Percentiles rank a stretch among this genome's conserved stretches.
phyloP scores from a whole-genome alignment of 1,140 invertebrate genomes.

The Rhizoglyphus robini region DNA sequence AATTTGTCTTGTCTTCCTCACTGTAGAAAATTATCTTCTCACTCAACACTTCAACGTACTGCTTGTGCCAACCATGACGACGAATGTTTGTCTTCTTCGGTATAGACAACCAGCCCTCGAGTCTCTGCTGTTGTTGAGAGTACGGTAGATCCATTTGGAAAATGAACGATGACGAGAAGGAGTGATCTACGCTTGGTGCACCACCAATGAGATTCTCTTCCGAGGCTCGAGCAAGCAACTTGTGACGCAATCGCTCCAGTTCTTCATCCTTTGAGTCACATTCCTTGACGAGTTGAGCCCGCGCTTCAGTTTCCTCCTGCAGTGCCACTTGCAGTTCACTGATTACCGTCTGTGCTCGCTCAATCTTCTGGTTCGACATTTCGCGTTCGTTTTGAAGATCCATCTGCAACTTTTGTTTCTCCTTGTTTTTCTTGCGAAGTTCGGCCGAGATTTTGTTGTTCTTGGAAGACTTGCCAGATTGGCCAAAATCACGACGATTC shows the following conservation, averaged over 20 bases:
- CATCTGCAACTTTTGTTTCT: constrained; percentile 82
- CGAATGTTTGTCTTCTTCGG: constrained; percentile 90
- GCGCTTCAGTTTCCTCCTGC: constrained; percentile 50
- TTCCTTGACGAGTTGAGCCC: constrained; percentile 78
- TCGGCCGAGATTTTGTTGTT: constrained; percentile 39
- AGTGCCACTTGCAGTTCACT: constrained; percentile 62
- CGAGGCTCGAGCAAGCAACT: background rate
- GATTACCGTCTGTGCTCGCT: constrained; percentile 66
- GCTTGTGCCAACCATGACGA: constrained; percentile 88
- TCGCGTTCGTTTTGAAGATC: constrained; percentile 85
- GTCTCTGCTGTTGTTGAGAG: constrained; percentile 24
- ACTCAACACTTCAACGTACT: constrained; percentile 90
- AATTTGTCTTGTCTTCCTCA: constrained; percentile 88
- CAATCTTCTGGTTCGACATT: constrained; percentile 71
- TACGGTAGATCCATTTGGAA: background rate
- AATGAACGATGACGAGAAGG: too few species aligned
- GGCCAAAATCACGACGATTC: constrained; percentile 63
- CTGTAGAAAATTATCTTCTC: constrained; percentile 97
- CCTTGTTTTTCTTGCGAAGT: constrained; percentile 80
- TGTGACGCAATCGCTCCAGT: constrained; percentile 61
- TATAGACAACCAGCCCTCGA: constrained; percentile 89
- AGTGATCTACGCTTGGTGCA: too few species aligned
- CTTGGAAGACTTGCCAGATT: constrained; percentile 40
- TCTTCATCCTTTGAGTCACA: constrained; percentile 88
- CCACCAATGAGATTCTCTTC: background rate